Conservation (phyloP, 2,113 vertebrate genomes). For the Poicephalus meyeri region DNA sequence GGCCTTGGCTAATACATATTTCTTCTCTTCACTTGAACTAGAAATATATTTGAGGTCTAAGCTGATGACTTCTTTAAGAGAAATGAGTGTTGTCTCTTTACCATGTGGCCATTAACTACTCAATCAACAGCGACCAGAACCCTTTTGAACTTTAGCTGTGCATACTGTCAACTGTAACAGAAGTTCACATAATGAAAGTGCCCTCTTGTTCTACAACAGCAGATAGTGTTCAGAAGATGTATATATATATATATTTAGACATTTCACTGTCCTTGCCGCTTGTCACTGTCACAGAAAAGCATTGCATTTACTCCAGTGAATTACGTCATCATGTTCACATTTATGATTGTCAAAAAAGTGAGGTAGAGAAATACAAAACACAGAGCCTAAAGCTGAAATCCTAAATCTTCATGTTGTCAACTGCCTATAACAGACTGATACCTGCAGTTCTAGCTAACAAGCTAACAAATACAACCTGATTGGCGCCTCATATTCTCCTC, state of each 20-base stretch:
- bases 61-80: background rate
- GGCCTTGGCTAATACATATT: background rate
- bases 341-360: background rate
- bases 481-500: background rate
- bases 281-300: background rate
- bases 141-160: background rate
- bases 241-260: background rate
- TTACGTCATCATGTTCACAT: background rate
- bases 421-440: background rate
- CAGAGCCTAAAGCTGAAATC: background rate
- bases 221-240: background rate
- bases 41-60: background rate
- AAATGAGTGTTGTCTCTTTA: background rate
- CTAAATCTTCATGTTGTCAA: background rate
- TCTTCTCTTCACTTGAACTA: background rate
- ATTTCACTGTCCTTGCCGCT: background rate
- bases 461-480: background rate
- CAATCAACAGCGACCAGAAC: background rate
- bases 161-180: background rate
- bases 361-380: background rate
- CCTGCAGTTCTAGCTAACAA: background rate
- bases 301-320: background rate
- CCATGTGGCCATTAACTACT: background rate
- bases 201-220: background rate
- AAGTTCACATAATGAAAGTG: slow-evolving; percentile 10